Conservation (phyloP, 2,888 invertebrate species). For the Lymantria dispar region DNA sequence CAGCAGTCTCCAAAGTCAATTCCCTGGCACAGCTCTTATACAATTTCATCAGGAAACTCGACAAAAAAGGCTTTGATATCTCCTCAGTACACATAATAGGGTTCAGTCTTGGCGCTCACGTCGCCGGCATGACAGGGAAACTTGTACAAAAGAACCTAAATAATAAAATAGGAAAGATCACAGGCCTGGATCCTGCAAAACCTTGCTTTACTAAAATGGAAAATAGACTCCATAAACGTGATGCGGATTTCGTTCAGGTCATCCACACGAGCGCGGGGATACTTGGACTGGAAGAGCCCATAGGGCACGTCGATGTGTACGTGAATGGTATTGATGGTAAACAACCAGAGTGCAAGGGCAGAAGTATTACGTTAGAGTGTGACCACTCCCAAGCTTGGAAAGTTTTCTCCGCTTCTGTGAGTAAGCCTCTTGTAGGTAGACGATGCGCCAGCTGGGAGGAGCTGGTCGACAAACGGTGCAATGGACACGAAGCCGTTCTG, state of each 20-base stretch:
- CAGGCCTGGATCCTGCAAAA: conserved; percentile 67
- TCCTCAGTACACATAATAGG: conserved; percentile 82
- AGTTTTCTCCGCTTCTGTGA: conserved; percentile 53
- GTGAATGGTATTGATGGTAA: conserved; percentile 60
- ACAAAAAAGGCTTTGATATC: conserved; percentile 53
- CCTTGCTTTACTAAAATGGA: conserved; percentile 59
- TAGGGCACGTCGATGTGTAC: conserved; percentile 68
- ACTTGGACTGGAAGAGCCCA: conserved; percentile 58
- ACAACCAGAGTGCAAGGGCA: conserved; percentile 60
- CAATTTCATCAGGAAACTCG: conserved; percentile 46
- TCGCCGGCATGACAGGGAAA: conserved; percentile 75
- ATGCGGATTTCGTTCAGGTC: conserved; percentile 66
- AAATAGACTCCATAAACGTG: conserved; percentile 45
- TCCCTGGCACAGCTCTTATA: conserved; percentile 52
- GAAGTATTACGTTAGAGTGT: conserved; percentile 58
- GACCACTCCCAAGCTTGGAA: conserved; percentile 68
- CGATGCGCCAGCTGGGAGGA: conserved; percentile 53
- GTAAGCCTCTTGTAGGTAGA: conserved; percentile 43
- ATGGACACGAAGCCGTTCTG: conserved; percentile 45
- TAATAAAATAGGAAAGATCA: conserved; percentile 51
- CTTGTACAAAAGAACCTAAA: conserved; percentile 47
- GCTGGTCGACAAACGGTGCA: conserved; percentile 44
- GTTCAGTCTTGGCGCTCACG: conserved; percentile 85
- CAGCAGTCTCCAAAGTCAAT: conserved; percentile 56
- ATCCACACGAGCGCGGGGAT: conserved; percentile 66